These are phyloP conservation scores for Willowsia nigromaculata DNA, from an alignment of 2,888 invertebrate species.

Conservation along the genomic window DNA sequence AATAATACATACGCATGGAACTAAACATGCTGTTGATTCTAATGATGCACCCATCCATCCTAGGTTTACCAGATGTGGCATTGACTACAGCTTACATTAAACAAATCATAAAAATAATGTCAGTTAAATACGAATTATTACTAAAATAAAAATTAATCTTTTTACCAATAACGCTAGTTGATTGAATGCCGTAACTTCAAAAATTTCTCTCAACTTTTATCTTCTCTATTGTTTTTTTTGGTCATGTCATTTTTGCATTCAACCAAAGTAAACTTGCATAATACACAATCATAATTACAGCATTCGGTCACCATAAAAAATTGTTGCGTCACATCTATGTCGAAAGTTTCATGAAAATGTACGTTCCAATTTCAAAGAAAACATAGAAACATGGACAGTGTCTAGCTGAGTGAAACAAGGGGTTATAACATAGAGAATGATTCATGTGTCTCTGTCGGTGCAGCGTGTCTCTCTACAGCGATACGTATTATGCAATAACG, in stretches of 20 bases:
- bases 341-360: neutral
- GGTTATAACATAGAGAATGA: too few relatives aligned
- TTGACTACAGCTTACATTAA: conserved; percentile 50
- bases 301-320: neutral
- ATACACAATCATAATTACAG: neutral
- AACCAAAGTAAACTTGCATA: neutral
- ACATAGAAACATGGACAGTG: conserved; percentile 12
- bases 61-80: conserved; percentile 66
- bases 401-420: neutral
- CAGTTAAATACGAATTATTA: conserved; percentile 13
- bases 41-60: neutral
- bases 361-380: conserved; percentile 30
- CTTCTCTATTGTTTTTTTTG: too few relatives aligned
- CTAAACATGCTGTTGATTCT: too few relatives aligned
- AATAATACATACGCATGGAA: neutral
- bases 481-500: conserved; percentile 1
- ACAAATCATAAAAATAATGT: conserved; percentile 11
- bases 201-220: neutral
- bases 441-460: neutral
- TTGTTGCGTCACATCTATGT: neutral
- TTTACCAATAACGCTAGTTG: neutral
- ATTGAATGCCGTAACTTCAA: neutral
- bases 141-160: conserved; percentile 13
- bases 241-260: neutral
- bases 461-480: neutral